phyloP scores from a whole-genome alignment of 1,140 invertebrate genomes.

The Lepeophtheirus salmonis region DNA sequence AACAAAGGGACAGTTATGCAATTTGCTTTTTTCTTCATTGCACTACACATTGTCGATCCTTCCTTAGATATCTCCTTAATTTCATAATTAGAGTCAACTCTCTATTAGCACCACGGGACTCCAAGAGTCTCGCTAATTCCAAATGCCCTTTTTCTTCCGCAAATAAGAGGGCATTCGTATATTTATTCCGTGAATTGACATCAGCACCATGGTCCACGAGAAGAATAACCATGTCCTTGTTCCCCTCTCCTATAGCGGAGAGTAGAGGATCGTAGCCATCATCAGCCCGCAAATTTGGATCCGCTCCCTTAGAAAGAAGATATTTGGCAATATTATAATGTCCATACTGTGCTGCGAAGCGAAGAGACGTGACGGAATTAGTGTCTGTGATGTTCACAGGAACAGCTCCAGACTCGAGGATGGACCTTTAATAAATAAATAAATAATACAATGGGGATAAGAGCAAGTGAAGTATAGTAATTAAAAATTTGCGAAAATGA shows the following conservation, averaged over 20 bases:
- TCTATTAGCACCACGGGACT: background rate
- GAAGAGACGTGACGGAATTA: constrained; percentile 5
- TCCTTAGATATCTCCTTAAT: no score
- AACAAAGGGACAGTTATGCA: no score
- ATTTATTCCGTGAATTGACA: constrained; percentile 2
- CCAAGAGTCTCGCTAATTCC: background rate
- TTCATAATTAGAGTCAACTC: background rate
- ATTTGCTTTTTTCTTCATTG: no score
- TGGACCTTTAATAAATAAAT: background rate
- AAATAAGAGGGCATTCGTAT: background rate
- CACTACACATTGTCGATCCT: no score
- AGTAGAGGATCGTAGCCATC: constrained; percentile 8
- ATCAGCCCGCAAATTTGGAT: constrained; percentile 7
- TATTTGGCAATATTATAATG: constrained; percentile 4
- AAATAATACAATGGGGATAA: background rate
- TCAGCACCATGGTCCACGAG: background rate
- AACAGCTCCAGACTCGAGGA: background rate
- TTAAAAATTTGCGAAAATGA: no score
- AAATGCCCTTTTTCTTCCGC: constrained; percentile 4
- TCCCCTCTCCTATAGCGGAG: constrained; percentile 1
- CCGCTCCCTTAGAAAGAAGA: constrained; percentile 2
- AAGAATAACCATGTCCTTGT: constrained; percentile 4
- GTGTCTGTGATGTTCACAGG: background rate
- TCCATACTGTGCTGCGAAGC: constrained; percentile 10
- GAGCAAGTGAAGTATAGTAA: no score